Evolutionary conservation across 2,797 vertebrate genomes (phyloP).

Genomic region (Moxostoma hubbsi): DNA sequence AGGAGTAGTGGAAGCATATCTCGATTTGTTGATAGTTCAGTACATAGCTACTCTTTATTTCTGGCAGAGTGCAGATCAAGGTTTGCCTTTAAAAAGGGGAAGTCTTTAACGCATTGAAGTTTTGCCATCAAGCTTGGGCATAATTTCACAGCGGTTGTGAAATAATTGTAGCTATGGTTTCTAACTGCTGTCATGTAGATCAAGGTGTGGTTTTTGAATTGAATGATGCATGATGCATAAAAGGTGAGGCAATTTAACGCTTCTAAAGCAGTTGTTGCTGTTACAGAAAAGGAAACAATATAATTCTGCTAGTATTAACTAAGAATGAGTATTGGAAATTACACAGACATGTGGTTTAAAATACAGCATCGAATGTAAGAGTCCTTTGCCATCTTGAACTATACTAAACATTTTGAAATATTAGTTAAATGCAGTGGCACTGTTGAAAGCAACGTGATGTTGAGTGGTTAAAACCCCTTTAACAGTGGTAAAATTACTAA

Average conservation of each 20-base stretch:
- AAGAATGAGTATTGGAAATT: not conserved
- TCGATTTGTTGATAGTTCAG: not conserved
- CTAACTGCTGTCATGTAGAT: conserved; percentile 26
- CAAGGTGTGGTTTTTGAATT: conserved; percentile 42
- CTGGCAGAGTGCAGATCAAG: not conserved
- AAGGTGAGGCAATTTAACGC: conserved; percentile 12
- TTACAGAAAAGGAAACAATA: not conserved
- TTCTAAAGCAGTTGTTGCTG: not conserved
- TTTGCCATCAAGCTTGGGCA: not conserved
- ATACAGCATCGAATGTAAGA: not conserved
- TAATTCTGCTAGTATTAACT: not conserved
- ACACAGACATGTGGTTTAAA: not conserved
- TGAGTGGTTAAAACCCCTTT: too few relatives aligned
- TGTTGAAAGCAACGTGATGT: too few relatives aligned
- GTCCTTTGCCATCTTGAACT: too few relatives aligned
- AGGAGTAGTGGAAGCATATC: not conserved
- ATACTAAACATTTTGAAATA: too few relatives aligned
- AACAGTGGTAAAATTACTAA: too few relatives aligned
- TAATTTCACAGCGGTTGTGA: conserved; percentile 23
- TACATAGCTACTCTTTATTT: not conserved
- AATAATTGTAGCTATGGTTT: conserved; percentile 26
- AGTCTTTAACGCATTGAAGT: conserved; percentile 12
- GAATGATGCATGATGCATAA: conserved; percentile 2
- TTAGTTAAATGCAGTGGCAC: too few relatives aligned
- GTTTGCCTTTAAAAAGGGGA: conserved; percentile 29